Evolutionary conservation across 2,797 vertebrate species (phyloP).

Genomic region (Sciaenops ocellatus): DNA sequence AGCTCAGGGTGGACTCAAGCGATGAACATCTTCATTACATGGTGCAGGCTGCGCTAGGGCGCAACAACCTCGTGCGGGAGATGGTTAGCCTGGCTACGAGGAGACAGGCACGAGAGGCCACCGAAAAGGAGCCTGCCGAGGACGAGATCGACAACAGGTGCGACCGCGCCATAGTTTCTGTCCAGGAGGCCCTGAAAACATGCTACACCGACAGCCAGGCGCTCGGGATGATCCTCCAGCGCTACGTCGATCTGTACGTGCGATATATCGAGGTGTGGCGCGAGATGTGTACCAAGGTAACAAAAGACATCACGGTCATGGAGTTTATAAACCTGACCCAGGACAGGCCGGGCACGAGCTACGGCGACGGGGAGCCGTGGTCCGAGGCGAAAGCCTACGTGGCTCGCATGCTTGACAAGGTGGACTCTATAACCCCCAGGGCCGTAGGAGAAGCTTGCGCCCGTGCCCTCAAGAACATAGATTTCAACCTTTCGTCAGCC

Average conservation of each 20-base stretch:
- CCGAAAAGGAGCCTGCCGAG: accelerated
- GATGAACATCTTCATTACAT: conserved; percentile 28
- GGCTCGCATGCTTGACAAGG: conserved; percentile 17
- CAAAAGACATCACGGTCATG: conserved; percentile 12
- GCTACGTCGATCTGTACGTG: conserved; percentile 27
- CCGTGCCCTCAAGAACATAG: too few relatives aligned
- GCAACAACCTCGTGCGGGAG: conserved; percentile 25
- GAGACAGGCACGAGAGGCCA: neutral
- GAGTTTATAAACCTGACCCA: conserved; percentile 19
- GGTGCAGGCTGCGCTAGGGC: conserved; percentile 38
- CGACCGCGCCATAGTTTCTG: neutral
- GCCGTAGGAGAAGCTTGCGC: too few relatives aligned
- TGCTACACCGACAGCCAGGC: conserved; percentile 31
- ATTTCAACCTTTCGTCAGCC: too few relatives aligned
- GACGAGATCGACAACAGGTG: too few relatives aligned
- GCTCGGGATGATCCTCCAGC: conserved; percentile 14
- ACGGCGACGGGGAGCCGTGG: conserved; percentile 37
- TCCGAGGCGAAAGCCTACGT: conserved; percentile 34
- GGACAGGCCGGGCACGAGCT: conserved; percentile 25
- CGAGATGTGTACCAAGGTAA: conserved; percentile 29
- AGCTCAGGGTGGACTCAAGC: conserved; percentile 15
- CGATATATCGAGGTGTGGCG: conserved; percentile 39
- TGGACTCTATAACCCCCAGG: neutral
- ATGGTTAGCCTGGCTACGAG: conserved; percentile 33
- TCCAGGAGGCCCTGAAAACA: neutral